phyloP scores from a whole-genome alignment of 2,113 vertebrate species.

The Herpetotheres cachinnans region DNA sequence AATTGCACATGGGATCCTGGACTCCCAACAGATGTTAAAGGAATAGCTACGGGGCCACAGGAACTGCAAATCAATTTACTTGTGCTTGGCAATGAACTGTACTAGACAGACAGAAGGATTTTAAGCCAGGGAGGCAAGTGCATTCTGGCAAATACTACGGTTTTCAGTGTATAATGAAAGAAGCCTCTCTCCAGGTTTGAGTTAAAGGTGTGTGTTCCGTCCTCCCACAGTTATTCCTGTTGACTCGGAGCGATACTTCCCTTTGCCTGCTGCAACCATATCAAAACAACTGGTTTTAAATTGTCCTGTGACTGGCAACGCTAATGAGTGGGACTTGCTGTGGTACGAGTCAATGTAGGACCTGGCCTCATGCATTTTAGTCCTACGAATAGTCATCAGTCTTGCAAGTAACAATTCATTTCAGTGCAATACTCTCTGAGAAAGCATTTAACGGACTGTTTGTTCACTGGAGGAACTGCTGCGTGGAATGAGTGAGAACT shows the following conservation, averaged over 20 bases:
- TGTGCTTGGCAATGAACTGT: not conserved
- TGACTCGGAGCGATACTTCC: not conserved
- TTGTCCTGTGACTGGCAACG: not conserved
- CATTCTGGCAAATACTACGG: not conserved
- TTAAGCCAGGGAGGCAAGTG: not conserved
- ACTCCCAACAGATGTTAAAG: not conserved
- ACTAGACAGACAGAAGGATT: not conserved
- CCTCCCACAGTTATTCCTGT: not conserved
- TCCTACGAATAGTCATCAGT: not conserved
- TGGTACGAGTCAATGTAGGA: not conserved
- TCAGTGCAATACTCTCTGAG: no score
- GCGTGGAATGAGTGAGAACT: not conserved
- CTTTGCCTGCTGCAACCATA: not conserved
- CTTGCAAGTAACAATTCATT: not conserved
- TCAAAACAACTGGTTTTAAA: not conserved
- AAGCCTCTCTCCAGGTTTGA: not conserved
- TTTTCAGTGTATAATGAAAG: not conserved
- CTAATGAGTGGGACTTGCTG: not conserved
- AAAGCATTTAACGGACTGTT: not conserved
- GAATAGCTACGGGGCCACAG: fast-evolving
- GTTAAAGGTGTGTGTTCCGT: not conserved
- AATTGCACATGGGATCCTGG: not conserved
- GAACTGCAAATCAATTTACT: not conserved
- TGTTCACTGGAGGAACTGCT: not conserved
- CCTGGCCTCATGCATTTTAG: not conserved